phyloP scores from a whole-genome alignment of 2,113 vertebrate genomes.

The Solenodon paradoxus region DNA sequence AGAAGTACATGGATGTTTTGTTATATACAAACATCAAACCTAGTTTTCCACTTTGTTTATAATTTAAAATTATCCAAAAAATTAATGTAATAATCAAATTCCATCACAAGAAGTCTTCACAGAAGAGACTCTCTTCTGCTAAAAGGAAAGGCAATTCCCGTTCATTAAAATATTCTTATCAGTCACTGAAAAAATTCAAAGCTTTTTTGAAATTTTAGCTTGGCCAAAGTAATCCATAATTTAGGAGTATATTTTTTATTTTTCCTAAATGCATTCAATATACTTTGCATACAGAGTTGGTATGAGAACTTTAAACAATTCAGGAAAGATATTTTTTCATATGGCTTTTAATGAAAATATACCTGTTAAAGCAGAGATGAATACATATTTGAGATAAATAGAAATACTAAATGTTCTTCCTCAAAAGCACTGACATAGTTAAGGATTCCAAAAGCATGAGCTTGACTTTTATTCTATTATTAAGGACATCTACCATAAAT shows the following conservation, averaged over 20 bases:
- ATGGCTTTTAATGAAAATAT: constrained; percentile 40
- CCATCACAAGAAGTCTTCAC: background rate
- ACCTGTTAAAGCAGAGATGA: background rate
- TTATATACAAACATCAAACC: background rate
- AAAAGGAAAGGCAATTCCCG: no score
- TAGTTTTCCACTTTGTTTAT: constrained; percentile 2
- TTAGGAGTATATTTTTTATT: constrained; percentile 24
- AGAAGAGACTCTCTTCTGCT: no score
- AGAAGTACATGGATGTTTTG: background rate
- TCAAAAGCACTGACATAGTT: constrained; percentile 13
- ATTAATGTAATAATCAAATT: constrained; percentile 28
- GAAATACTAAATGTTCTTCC: constrained; percentile 12
- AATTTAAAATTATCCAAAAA: constrained; percentile 43
- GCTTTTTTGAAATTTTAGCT: constrained; percentile 26
- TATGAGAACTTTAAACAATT: constrained; percentile 42
- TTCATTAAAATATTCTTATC: background rate
- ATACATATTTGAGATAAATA: background rate
- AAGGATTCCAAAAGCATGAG: constrained; percentile 13
- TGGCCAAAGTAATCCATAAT: background rate
- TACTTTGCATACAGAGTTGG: background rate
- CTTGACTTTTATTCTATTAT: background rate
- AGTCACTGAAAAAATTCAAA: constrained; percentile 14
- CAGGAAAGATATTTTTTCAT: constrained; percentile 44
- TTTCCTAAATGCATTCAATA: constrained; percentile 40
- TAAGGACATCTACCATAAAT: background rate